Evolutionary conservation across 2,797 vertebrate species (phyloP).

Genomic region (Emydoidea blandingii): DNA sequence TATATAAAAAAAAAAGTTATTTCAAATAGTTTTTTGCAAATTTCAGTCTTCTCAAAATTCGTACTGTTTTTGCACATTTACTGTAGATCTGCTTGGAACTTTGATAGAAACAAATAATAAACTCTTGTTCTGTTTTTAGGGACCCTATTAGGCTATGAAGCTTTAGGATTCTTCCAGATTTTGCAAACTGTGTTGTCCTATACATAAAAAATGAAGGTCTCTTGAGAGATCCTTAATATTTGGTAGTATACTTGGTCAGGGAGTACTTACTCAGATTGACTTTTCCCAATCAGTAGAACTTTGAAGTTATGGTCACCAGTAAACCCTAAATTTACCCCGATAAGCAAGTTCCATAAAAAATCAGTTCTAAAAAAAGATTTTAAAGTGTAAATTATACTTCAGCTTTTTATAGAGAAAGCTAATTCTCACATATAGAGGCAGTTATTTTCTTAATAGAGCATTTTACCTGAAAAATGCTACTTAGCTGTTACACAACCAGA

Average conservation of each 20-base stretch:
- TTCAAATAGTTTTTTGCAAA: not conserved
- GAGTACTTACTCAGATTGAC: not conserved
- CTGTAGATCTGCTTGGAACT: not conserved
- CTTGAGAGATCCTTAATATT: not conserved
- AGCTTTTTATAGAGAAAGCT: not conserved
- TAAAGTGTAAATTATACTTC: not conserved
- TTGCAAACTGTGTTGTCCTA: not conserved
- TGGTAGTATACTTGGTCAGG: not conserved
- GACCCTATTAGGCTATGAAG: not conserved
- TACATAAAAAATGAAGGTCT: not conserved
- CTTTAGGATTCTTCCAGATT: not conserved
- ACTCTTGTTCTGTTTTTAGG: not conserved
- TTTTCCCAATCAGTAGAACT: not conserved
- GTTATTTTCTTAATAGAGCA: not conserved
- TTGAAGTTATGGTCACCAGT: not conserved
- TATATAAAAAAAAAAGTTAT: no score
- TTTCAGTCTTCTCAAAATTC: not conserved
- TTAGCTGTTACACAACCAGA: not conserved
- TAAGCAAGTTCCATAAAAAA: not conserved
- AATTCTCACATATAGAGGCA: not conserved
- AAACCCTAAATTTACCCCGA: not conserved
- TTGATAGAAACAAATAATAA: not conserved
- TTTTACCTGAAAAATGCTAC: not conserved
- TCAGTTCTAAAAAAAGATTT: not conserved
- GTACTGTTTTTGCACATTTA: not conserved